Evolutionary conservation across 2,797 vertebrate genomes (phyloP).

Genomic region (Calcarius lapponicus): DNA sequence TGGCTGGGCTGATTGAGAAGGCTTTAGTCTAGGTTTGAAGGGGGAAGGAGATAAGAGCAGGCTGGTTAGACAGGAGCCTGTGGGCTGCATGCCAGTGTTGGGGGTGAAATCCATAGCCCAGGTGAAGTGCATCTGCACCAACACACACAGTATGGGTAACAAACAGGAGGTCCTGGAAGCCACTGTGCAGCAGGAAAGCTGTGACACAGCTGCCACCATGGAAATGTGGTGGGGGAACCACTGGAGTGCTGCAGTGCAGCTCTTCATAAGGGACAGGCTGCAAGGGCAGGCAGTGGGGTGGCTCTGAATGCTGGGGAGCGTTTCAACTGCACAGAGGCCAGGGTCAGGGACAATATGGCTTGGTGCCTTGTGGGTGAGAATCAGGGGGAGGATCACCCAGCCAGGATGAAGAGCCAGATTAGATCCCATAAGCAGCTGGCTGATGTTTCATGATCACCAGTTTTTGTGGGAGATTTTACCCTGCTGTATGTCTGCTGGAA

Average conservation of each 20-base stretch:
- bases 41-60: neutral
- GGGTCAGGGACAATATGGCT: neutral
- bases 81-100: neutral
- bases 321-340: neutral
- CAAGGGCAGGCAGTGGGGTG: neutral
- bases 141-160: neutral
- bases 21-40: neutral
- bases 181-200: neutral
- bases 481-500: neutral
- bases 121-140: neutral
- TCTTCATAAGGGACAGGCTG: neutral
- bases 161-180: neutral
- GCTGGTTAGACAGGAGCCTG: neutral
- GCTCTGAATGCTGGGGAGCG: accelerated
- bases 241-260: neutral
- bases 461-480: neutral
- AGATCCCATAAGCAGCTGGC: neutral
- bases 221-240: neutral
- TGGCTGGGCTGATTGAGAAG: neutral
- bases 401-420: neutral
- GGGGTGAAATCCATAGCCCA: neutral
- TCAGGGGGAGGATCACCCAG: neutral
- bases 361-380: neutral
- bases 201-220: neutral
- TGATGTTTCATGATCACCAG: neutral